Percentiles rank a stretch among this genome's conserved stretches.
These are phyloP conservation scores for Panzeria rudis DNA, from an alignment of 2,888 invertebrate genomes.

Conservation along the genomic window DNA sequence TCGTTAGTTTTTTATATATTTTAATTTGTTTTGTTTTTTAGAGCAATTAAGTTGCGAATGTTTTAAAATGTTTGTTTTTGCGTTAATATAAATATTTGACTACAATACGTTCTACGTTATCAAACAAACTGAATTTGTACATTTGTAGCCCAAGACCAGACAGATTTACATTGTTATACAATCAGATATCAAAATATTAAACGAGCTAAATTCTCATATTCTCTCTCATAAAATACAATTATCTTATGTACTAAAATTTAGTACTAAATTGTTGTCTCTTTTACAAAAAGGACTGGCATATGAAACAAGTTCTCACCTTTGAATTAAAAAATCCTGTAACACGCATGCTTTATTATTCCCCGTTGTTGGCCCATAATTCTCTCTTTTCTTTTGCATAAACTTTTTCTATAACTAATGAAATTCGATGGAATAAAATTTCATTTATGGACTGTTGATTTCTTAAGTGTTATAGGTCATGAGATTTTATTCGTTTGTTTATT, in stretches of 20 bases:
- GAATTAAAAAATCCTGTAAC: background rate
- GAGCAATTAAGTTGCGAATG: conserved; percentile 45
- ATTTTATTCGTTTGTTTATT: conserved; percentile 61
- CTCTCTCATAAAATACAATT: background rate
- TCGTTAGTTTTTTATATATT: conserved; percentile 20
- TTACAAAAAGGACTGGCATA: background rate
- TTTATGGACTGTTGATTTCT: conserved; percentile 70
- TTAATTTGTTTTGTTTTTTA: conserved; percentile 9
- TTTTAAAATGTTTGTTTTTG: conserved; percentile 40
- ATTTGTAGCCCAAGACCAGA: conserved; percentile 48
- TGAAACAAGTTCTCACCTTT: conserved; percentile 22
- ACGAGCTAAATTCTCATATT: background rate
- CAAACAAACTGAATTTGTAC: conserved; percentile 70
- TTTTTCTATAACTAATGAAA: conserved; percentile 13
- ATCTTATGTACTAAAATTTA: background rate
- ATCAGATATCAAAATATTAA: conserved; percentile 28
- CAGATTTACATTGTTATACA: conserved; percentile 58
- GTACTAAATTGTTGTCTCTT: conserved; percentile 39
- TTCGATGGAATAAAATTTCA: conserved; percentile 53
- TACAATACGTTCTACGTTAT: conserved; percentile 66
- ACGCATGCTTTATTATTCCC: conserved; percentile 27
- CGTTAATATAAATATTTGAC: conserved; percentile 48
- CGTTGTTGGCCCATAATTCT: conserved; percentile 29
- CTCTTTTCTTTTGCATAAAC: background rate
- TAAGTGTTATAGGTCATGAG: conserved; percentile 72